Percentiles rank a stretch among this genome's conserved stretches.
These are phyloP conservation scores for Cavia porcellus DNA, from an alignment of 2,113 vertebrate genomes.

Conservation along the genomic window DNA sequence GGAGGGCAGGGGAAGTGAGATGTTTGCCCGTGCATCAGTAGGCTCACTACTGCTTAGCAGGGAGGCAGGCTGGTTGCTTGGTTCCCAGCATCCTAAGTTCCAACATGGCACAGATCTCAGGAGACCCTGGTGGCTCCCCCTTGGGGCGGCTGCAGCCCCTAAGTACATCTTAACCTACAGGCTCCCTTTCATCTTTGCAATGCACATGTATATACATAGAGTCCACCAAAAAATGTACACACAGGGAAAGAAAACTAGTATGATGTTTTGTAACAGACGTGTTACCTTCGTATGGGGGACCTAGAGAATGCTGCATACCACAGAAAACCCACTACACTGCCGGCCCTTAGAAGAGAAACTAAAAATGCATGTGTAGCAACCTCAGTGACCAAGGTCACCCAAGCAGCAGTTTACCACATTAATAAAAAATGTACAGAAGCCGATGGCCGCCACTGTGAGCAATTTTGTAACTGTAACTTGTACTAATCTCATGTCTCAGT, in stretches of 20 bases:
- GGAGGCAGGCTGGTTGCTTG: too few species aligned
- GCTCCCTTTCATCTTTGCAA: neutral
- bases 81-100: too few species aligned
- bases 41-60: too few species aligned
- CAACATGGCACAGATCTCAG: too few species aligned
- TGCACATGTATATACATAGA: neutral
- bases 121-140: too few species aligned
- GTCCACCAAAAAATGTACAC: neutral
- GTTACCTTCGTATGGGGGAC: neutral
- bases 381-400: neutral
- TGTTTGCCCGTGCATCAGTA: too few species aligned
- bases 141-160: too few species aligned
- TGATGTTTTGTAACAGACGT: neutral
- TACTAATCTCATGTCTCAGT: neutral
- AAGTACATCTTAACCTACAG: neutral
- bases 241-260: neutral
- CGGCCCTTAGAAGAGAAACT: neutral
- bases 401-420: neutral
- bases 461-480: neutral
- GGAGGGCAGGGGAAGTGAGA: too few species aligned
- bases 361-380: neutral
- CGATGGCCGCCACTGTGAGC: too few species aligned
- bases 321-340: neutral
- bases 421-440: neutral
- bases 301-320: neutral